Evolutionary conservation across 2,888 invertebrate genomes (phyloP).

Genomic region (Escarpia spicata): DNA sequence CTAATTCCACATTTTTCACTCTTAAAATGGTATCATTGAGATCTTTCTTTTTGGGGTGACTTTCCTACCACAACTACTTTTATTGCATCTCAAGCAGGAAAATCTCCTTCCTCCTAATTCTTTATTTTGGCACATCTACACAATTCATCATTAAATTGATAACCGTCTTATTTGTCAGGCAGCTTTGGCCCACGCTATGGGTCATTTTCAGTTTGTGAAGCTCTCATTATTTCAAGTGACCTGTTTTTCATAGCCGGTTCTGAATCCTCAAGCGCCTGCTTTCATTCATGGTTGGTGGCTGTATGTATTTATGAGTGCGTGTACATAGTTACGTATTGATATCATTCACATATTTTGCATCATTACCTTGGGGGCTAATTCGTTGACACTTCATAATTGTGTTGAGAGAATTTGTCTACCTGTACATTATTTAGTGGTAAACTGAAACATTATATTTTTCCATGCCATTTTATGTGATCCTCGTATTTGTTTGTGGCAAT

Average conservation of each 20-base stretch:
- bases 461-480: neutral
- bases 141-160: neutral
- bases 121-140: too few species aligned
- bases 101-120: too few species aligned
- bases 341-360: neutral
- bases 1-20: too few species aligned
- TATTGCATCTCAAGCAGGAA: too few species aligned
- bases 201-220: neutral
- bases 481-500: neutral
- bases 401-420: neutral
- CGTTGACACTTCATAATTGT: neutral
- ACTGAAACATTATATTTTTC: slow-evolving; percentile 5
- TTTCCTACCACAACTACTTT: too few species aligned
- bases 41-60: too few species aligned
- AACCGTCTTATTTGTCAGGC: neutral
- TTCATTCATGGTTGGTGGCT: neutral
- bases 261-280: neutral
- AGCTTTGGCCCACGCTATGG: neutral
- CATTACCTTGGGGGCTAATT: neutral
- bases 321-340: slow-evolving; percentile 12
- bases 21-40: too few species aligned
- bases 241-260: neutral
- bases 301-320: slow-evolving; percentile 9
- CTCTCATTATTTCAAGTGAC: neutral
- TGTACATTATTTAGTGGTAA: neutral